Conservation (phyloP, 2,113 vertebrate species). For the Pampusana beccarii region DNA sequence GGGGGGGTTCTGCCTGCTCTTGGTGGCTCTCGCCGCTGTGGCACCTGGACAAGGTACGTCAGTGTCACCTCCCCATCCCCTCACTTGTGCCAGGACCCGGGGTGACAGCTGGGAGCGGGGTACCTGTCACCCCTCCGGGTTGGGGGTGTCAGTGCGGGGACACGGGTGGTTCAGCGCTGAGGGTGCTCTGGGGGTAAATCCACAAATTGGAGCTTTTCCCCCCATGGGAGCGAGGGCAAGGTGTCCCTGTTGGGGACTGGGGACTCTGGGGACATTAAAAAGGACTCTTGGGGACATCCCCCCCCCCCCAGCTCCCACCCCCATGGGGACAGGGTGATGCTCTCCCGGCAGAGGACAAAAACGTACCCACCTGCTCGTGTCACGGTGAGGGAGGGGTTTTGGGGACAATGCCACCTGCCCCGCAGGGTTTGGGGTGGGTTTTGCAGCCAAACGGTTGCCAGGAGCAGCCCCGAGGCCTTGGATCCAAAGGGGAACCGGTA, state of each 20-base stretch:
- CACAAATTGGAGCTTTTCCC: background rate
- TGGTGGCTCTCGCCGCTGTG: background rate
- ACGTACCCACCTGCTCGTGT: background rate
- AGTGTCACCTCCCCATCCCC: fast-evolving
- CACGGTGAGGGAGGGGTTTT: background rate
- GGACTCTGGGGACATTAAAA: background rate
- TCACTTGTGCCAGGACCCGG: fast-evolving
- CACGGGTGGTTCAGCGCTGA: fast-evolving
- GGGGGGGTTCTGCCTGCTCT: constrained; percentile 18
- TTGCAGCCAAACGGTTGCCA: background rate
- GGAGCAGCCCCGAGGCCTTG: background rate
- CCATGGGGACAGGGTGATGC: fast-evolving
- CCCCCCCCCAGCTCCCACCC: background rate
- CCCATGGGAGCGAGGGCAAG: background rate
- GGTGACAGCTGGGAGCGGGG: fast-evolving
- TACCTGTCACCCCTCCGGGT: background rate
- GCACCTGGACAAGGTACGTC: background rate
- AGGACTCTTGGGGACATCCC: fast-evolving
- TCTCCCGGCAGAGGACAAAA: background rate
- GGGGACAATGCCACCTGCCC: fast-evolving
- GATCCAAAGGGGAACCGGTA: fast-evolving
- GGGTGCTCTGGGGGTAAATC: background rate
- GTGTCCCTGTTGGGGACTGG: too few species aligned
- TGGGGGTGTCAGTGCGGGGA: background rate
- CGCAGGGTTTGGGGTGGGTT: background rate